These are phyloP conservation scores for Odobenus rosmarus DNA, from an alignment of 2,113 vertebrate genomes.

Conservation along the genomic window DNA sequence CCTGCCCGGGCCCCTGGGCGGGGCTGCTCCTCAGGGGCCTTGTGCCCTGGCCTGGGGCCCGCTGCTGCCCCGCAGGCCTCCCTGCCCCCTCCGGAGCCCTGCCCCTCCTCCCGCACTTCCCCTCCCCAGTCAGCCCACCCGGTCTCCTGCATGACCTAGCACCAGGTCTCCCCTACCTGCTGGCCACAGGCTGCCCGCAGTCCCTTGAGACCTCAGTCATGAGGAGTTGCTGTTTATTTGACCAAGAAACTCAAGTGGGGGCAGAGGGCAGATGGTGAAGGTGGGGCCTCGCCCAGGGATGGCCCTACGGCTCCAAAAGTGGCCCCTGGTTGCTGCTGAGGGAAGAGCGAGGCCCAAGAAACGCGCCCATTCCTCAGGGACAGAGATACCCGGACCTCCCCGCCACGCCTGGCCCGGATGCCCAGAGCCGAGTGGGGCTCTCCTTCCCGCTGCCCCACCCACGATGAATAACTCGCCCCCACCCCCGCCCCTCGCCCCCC, in stretches of 20 bases:
- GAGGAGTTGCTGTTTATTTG: constrained; percentile 14
- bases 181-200: not conserved
- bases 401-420: not conserved
- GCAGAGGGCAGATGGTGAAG: not conserved
- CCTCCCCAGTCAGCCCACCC: not conserved
- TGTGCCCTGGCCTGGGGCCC: not conserved
- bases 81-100: not conserved
- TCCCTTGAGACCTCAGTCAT: constrained; percentile 6
- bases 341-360: not conserved
- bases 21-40: not conserved
- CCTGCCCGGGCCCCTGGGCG: not conserved
- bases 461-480: not conserved
- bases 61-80: not conserved
- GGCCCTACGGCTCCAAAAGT: not conserved
- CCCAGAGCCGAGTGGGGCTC: not conserved
- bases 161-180: not conserved
- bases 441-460: not conserved
- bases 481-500: too few relatives aligned
- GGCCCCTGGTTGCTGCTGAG: not conserved
- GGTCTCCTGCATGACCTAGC: not conserved
- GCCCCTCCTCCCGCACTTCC: not conserved
- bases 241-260: not conserved
- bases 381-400: not conserved
- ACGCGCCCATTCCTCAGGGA: constrained; percentile 48
- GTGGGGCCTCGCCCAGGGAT: not conserved